Percentiles rank a stretch among this genome's conserved stretches.
These are phyloP conservation scores for Rhynchomys soricoides DNA, from an alignment of 2,113 vertebrate species.

Conservation along the genomic window DNA sequence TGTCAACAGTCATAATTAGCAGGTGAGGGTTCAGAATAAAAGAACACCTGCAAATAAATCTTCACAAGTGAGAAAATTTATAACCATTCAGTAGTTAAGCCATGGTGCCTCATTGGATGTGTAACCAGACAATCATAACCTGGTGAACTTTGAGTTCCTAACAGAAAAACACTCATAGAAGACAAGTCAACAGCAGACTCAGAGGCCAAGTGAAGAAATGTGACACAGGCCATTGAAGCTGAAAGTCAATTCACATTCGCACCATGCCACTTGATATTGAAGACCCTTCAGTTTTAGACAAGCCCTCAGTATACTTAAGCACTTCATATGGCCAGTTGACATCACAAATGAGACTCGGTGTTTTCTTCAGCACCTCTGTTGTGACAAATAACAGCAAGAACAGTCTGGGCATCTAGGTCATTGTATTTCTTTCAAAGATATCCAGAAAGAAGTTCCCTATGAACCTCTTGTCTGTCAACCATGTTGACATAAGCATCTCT, in stretches of 20 bases:
- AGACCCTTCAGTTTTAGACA: not conserved
- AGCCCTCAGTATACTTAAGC: not conserved
- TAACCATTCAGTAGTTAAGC: not conserved
- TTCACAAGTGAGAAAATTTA: not conserved
- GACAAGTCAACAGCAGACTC: not conserved
- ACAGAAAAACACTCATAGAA: not conserved
- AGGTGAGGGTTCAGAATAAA: not conserved
- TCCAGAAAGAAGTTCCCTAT: not conserved
- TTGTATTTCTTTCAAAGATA: not conserved
- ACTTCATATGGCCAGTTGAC: not conserved
- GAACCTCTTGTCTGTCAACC: not conserved
- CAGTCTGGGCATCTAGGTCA: not conserved
- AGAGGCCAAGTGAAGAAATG: not conserved
- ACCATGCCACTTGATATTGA: not conserved
- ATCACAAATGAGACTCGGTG: not conserved
- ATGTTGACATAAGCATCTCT: not conserved
- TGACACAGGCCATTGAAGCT: not conserved
- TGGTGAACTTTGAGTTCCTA: not conserved
- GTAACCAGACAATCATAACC: not conserved
- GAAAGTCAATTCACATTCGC: not conserved
- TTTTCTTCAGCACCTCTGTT: not conserved
- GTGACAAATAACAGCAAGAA: not conserved
- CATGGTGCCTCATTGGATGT: not conserved
- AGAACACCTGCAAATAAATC: not conserved
- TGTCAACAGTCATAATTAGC: not conserved